A percentile compares a stretch with the other conserved stretches of the same genome.
Evolutionary conservation across 2,113 vertebrate species (phyloP).

Genomic region (Pteronura brasiliensis): DNA sequence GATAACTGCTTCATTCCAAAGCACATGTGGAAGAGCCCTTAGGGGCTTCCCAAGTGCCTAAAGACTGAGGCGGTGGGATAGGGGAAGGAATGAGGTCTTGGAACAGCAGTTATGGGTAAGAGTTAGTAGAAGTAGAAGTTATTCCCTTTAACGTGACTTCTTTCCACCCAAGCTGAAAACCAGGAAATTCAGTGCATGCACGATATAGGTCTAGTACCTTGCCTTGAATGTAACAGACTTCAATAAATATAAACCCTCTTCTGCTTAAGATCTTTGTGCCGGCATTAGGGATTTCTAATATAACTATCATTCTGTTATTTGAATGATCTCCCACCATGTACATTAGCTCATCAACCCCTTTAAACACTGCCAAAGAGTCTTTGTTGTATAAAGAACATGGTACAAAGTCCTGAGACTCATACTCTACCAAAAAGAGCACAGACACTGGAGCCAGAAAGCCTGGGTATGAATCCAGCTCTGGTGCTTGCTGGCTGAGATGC

Average conservation of each 20-base stretch:
- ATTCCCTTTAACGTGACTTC: background rate
- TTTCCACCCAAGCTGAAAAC: background rate
- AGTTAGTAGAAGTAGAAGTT: background rate
- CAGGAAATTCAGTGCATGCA: background rate
- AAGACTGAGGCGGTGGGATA: background rate
- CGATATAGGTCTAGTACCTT: background rate
- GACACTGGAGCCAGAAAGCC: background rate
- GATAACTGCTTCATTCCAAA: background rate
- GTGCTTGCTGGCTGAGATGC: background rate
- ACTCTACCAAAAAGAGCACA: background rate
- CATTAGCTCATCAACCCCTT: background rate
- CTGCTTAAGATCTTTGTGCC: background rate
- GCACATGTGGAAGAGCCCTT: background rate
- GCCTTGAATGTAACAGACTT: background rate
- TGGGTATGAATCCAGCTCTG: background rate
- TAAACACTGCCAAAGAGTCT: background rate
- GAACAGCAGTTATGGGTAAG: background rate
- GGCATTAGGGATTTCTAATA: background rate
- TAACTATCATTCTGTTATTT: background rate
- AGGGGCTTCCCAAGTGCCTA: background rate
- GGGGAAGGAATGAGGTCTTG: background rate
- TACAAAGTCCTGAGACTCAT: background rate
- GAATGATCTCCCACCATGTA: background rate
- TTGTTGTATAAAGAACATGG: background rate
- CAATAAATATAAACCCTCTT: background rate